These are phyloP conservation scores for Trichomycterus rosablanca DNA, from an alignment of 2,113 vertebrate species.

Conservation along the genomic window DNA sequence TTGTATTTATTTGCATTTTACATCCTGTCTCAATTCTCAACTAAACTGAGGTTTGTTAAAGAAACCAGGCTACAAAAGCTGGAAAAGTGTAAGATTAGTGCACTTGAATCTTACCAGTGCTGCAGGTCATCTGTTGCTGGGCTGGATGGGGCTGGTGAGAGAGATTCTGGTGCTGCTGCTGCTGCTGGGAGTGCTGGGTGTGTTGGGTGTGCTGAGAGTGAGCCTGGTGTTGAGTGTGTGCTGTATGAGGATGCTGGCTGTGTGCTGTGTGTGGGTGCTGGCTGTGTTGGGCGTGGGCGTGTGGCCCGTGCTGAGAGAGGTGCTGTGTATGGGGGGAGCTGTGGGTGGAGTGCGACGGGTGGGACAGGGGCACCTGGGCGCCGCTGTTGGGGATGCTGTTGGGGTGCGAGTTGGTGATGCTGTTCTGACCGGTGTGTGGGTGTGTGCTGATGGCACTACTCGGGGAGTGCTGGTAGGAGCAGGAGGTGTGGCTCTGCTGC, in stretches of 20 bases:
- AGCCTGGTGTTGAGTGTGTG: constrained; percentile 47
- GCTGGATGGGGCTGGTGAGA: constrained; percentile 68
- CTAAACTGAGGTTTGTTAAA: too few relatives aligned
- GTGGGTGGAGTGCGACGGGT: constrained; percentile 68
- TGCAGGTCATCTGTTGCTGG: constrained; percentile 84
- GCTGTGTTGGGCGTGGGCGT: constrained; percentile 9
- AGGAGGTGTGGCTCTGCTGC: constrained; percentile 86
- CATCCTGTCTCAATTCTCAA: too few relatives aligned
- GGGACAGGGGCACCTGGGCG: constrained; percentile 78
- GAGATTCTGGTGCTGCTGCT: constrained; percentile 65
- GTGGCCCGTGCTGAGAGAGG: constrained; percentile 58
- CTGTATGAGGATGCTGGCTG: constrained; percentile 60
- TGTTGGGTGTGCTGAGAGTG: constrained; percentile 44
- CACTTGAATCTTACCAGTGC: constrained; percentile 72
- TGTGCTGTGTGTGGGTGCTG: constrained; percentile 52
- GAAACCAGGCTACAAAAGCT: too few relatives aligned
- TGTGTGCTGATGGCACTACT: constrained; percentile 79
- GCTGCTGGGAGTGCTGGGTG: constrained; percentile 60
- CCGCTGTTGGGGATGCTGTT: constrained; percentile 70
- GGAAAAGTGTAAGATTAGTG: too few relatives aligned
- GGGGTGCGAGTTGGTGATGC: constrained; percentile 51
- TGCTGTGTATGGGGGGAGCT: constrained; percentile 67
- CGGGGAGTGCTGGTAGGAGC: constrained; percentile 88
- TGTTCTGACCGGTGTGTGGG: constrained; percentile 72
- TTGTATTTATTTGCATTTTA: too few relatives aligned